phyloP scores from a whole-genome alignment of 2,888 invertebrate species.

The Heteromurus nitidus region DNA sequence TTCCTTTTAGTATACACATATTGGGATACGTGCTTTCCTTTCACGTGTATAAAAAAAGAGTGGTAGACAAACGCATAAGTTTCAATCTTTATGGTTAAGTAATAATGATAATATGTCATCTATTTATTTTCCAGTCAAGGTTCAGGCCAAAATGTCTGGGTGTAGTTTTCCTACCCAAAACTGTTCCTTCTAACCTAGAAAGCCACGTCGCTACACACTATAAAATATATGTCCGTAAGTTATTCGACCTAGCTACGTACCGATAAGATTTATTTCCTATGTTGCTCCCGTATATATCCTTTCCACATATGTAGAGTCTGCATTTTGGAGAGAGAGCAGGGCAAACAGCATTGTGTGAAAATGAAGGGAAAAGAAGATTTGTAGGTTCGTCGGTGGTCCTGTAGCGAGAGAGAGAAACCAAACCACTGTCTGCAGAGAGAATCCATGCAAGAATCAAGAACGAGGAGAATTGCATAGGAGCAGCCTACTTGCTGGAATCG shows the following conservation, averaged over 20 bases:
- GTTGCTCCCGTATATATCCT: neutral
- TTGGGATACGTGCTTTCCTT: neutral
- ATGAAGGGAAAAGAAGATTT: constrained; percentile 46
- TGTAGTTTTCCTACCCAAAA: neutral
- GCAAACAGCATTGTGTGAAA: constrained; percentile 12
- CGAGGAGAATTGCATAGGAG: constrained; percentile 22
- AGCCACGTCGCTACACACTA: neutral
- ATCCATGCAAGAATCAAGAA: neutral
- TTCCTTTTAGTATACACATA: too few relatives aligned
- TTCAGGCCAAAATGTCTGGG: constrained; percentile 13
- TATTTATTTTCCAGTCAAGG: constrained; percentile 51
- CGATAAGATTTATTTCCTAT: constrained; percentile 8
- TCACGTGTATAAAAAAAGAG: neutral
- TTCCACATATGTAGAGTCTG: neutral
- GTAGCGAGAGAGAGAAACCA: constrained; percentile 36
- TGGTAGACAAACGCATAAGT: constrained; percentile 1
- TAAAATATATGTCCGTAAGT: neutral
- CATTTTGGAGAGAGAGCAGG: too few relatives aligned
- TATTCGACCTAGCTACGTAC: too few relatives aligned
- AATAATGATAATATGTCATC: constrained; percentile 60
- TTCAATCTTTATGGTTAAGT: constrained; percentile 50
- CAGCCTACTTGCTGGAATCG: constrained; percentile 6
- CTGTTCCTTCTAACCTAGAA: too few relatives aligned
- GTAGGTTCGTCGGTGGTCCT: constrained; percentile 45
- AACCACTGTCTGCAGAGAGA: constrained; percentile 12